phyloP scores from a whole-genome alignment of 2,797 vertebrate species.

The Platalea minor region DNA sequence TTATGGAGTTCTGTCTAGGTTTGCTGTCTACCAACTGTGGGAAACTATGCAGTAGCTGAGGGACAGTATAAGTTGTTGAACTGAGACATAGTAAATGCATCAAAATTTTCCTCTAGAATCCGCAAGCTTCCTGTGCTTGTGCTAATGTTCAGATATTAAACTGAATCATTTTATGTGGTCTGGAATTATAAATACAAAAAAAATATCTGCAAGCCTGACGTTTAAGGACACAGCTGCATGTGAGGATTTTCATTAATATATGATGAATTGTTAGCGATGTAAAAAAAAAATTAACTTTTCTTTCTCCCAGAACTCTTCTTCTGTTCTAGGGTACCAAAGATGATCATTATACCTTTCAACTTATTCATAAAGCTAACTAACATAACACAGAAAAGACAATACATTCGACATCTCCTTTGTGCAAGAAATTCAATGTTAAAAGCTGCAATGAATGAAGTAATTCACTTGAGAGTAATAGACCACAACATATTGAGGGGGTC shows the following conservation, averaged over 20 bases:
- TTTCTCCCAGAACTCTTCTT: background rate
- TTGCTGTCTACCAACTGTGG: background rate
- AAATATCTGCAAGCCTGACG: background rate
- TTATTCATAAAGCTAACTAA: conserved; percentile 19
- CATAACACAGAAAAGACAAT: background rate
- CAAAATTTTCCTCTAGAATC: background rate
- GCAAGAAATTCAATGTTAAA: background rate
- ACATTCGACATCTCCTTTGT: background rate
- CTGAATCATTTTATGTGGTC: background rate
- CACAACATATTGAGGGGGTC: background rate
- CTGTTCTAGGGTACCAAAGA: background rate
- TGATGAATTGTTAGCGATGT: background rate
- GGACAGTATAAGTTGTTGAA: background rate
- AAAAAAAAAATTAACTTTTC: background rate
- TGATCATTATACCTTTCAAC: background rate
- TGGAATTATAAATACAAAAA: background rate
- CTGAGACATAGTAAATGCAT: background rate
- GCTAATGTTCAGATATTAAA: background rate
- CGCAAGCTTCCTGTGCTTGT: background rate
- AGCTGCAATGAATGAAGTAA: background rate
- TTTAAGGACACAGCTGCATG: background rate
- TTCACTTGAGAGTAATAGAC: background rate
- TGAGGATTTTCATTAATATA: background rate
- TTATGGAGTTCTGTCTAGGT: background rate
- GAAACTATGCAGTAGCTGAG: background rate